A percentile compares a stretch with the other conserved stretches of the same genome.
These are phyloP conservation scores for Tiliacea aurago DNA, from an alignment of 2,888 invertebrate genomes.

Conservation along the genomic window DNA sequence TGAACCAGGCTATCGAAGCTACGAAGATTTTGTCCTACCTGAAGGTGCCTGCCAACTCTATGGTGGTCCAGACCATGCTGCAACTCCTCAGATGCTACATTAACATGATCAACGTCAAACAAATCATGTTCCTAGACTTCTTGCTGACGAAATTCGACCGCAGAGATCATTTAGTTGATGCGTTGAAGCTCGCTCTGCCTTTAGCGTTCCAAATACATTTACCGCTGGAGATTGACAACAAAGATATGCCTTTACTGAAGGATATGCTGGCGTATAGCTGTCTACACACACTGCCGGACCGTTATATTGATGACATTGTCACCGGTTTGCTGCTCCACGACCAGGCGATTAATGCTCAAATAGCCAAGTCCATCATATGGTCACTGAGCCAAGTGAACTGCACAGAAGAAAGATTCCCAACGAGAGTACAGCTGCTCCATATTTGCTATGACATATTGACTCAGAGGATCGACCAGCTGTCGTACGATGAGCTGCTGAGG, in stretches of 20 bases:
- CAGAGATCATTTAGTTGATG: slow-evolving; percentile 91
- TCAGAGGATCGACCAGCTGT: slow-evolving; percentile 82
- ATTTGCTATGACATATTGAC: slow-evolving; percentile 88
- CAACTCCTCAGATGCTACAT: slow-evolving; percentile 91
- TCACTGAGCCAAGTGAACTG: slow-evolving; percentile 88
- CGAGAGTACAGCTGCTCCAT: slow-evolving; percentile 87
- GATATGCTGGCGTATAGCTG: slow-evolving; percentile 90
- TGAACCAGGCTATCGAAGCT: slow-evolving; percentile 90
- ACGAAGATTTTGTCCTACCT: slow-evolving; percentile 91
- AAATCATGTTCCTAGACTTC: slow-evolving; percentile 92
- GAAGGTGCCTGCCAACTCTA: slow-evolving; percentile 90
- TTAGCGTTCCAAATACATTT: slow-evolving; percentile 92
- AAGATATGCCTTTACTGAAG: slow-evolving; percentile 87
- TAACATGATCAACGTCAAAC: slow-evolving; percentile 90
- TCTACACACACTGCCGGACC: slow-evolving; percentile 85
- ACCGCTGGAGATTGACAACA: slow-evolving; percentile 89
- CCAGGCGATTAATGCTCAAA: slow-evolving; percentile 82
- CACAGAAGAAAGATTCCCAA: slow-evolving; percentile 79
- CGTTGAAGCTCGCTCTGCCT: slow-evolving; percentile 92
- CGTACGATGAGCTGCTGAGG: slow-evolving; percentile 87
- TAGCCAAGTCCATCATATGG: slow-evolving; percentile 90
- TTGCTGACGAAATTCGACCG: slow-evolving; percentile 87
- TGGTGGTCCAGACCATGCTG: slow-evolving; percentile 91
- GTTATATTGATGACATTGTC: slow-evolving; percentile 89
- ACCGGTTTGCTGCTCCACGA: slow-evolving; percentile 86